Evolutionary conservation across 2,113 vertebrate species (phyloP), one percentile per base, ranked within the genome.

Genomic region (Hippocampus abdominalis): DNA sequence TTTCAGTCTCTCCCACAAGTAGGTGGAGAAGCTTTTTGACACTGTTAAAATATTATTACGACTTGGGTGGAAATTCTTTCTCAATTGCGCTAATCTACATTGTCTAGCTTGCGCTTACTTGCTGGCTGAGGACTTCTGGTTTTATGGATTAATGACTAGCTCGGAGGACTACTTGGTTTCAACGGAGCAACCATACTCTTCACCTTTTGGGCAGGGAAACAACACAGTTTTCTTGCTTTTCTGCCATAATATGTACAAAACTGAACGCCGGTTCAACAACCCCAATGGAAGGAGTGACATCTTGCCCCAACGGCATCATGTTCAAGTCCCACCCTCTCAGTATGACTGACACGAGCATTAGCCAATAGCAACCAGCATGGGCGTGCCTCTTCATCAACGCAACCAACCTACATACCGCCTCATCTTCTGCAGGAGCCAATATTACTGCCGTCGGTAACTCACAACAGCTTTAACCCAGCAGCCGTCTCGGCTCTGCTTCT

Each of bases 381-480:
- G 69, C 64, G 76, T 78, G 86, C 87, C 87, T 89, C 85, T 81
- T 72, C 61, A 72, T 73, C 51, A 72, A 77, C 74, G n/a, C 74
- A 74, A 12, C 69, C 79, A 64, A 64, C 76, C 79, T 66, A 79
- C 72, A 75, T 77, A 83, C 65, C 79, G 54, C 75, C 73, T 82
- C 83, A 73, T 65, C 63, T 74, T 83, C 83, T 82, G 67, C 82
- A 82, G 69, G 72, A 81, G 77, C 84, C 76, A 78, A 15, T 42
- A 66, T 74, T 77, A 82, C 81, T 77, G 76, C 85, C 83, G 81
- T 48, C 2, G 77, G 83, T 76, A 79, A 73, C 71, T 76, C 67
- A 80, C 79, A 76, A 87, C 88, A 90, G 89, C 89, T 91, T 91
- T 91, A 91, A 89, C 78, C 77, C 66, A 44, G 79, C 79, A 81